Evolutionary conservation across 2,888 invertebrate species (phyloP).

Genomic region (Unio pictorum): DNA sequence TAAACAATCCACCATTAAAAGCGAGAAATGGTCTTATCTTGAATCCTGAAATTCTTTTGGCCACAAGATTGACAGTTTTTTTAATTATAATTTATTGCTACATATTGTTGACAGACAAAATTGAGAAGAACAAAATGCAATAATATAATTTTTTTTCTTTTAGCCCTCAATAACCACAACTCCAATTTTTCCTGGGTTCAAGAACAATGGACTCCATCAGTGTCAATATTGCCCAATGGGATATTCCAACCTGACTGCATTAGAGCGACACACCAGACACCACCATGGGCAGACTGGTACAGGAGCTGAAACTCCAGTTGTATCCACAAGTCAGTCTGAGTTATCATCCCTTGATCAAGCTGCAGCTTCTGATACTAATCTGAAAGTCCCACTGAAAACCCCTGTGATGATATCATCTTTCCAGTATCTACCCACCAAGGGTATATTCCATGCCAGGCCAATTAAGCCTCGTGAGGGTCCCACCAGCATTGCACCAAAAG

Average conservation of each 20-base stretch:
- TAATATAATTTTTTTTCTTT: no score
- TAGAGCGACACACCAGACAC: constrained; percentile 37
- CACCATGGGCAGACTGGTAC: constrained; percentile 19
- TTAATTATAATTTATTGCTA: no score
- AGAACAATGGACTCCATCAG: constrained; percentile 24
- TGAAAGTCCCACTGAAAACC: background rate
- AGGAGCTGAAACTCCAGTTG: constrained; percentile 7
- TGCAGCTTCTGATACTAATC: constrained; percentile 1
- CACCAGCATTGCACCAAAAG: constrained; percentile 9
- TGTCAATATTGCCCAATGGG: constrained; percentile 50
- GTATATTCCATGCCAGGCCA: constrained; percentile 3
- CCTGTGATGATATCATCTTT: constrained; percentile 7
- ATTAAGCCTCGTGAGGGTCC: background rate
- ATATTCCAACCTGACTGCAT: constrained; percentile 30
- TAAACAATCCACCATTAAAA: no score
- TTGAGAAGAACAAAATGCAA: no score
- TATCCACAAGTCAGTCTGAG: constrained; percentile 20
- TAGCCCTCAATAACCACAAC: no score
- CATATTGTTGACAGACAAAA: no score
- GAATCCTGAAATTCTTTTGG: no score
- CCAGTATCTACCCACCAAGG: constrained; percentile 12
- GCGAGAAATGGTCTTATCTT: no score
- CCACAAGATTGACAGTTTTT: no score
- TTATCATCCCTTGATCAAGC: no score
- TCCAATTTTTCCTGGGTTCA: background rate